These are phyloP conservation scores for Ophiodon elongatus DNA, from an alignment of 2,113 vertebrate species.

Conservation along the genomic window DNA sequence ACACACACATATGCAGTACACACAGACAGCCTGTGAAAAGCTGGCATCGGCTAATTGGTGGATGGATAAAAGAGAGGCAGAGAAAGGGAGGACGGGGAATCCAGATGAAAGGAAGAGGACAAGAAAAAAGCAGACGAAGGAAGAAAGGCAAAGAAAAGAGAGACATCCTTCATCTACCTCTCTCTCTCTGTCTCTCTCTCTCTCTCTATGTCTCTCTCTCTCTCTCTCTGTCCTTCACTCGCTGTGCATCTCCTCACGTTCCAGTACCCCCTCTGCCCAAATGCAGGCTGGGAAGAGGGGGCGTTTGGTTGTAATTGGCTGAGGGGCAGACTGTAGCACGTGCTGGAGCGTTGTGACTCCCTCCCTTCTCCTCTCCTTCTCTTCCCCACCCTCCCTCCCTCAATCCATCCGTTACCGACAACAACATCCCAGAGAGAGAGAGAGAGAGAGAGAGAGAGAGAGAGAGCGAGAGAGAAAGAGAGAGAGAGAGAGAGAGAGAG, in stretches of 20 bases:
- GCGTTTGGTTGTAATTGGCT: constrained; percentile 70
- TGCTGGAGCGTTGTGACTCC: constrained; percentile 76
- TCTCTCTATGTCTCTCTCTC: constrained; percentile 4
- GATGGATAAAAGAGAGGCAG: constrained; percentile 26
- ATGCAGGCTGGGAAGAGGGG: constrained; percentile 39
- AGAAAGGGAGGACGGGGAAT: constrained; percentile 28
- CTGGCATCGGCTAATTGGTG: constrained; percentile 54
- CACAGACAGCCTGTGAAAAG: constrained; percentile 21
- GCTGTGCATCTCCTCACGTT: constrained; percentile 52
- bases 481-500: background rate
- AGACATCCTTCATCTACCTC: background rate
- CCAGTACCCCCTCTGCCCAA: constrained; percentile 53
- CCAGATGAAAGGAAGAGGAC: constrained; percentile 35
- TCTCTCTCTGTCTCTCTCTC: background rate
- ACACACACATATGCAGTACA: constrained; percentile 4
- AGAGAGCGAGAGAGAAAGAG: background rate
- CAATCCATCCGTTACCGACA: constrained; percentile 38
- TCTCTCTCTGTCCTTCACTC: constrained; percentile 17
- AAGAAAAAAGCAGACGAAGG: constrained; percentile 13
- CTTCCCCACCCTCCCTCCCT: constrained; percentile 28
- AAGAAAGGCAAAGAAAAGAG: background rate
- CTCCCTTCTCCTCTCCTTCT: constrained; percentile 8
- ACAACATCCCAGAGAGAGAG: constrained; percentile 10
- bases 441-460: background rate
- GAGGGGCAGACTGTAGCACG: constrained; percentile 68